Percentiles rank a stretch among this genome's conserved stretches.
Conservation (phyloP, 2,888 invertebrate genomes). For the Blomia tropicalis region DNA sequence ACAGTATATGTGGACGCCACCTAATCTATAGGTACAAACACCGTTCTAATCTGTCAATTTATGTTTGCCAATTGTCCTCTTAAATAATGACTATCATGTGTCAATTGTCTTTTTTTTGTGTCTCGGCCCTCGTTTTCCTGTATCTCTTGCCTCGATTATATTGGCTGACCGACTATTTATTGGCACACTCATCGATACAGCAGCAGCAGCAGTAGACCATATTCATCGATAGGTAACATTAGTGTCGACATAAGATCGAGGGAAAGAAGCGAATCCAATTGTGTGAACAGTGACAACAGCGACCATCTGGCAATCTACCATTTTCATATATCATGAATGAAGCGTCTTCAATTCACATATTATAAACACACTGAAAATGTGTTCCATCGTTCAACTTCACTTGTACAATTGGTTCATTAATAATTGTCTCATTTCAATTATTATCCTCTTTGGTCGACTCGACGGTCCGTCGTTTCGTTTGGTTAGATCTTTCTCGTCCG, state of each 20-base stretch:
- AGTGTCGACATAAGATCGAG: neutral
- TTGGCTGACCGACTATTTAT: too few relatives aligned
- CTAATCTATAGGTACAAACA: neutral
- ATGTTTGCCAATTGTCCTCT: constrained; percentile 13
- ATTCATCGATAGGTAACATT: neutral
- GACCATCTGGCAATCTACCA: neutral
- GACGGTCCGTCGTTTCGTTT: neutral
- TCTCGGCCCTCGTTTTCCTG: neutral
- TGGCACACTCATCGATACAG: neutral
- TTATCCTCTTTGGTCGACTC: too few relatives aligned
- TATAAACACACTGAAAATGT: neutral
- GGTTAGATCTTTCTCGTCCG: neutral
- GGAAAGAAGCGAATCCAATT: neutral
- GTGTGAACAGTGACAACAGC: neutral
- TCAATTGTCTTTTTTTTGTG: constrained; percentile 9
- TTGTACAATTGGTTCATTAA: constrained; percentile 8
- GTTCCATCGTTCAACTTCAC: neutral
- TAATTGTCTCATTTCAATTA: constrained; percentile 13
- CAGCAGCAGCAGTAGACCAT: neutral
- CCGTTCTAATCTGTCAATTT: constrained; percentile 10
- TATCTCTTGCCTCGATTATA: too few relatives aligned
- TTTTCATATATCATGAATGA: neutral
- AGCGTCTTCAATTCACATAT: neutral
- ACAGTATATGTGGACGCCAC: neutral
- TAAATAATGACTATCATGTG: constrained; percentile 9